Evolutionary conservation across 1,140 invertebrate genomes (phyloP), one percentile per base, ranked within the genome.

Genomic region (Contarinia nasturtii): DNA sequence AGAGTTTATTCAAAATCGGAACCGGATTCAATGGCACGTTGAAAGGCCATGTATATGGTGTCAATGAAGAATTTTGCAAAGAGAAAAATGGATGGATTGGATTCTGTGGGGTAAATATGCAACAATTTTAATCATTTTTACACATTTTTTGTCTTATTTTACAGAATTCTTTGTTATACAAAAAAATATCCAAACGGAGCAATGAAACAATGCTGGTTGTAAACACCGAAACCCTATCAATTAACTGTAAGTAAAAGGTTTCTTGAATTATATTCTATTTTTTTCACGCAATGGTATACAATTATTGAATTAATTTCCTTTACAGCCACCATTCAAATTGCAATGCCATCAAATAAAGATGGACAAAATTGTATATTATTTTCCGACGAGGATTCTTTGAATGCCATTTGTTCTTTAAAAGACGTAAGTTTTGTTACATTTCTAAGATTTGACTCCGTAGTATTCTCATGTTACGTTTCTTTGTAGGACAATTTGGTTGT

Each of bases 11-110:
- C 33, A 94, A 95, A 70, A 79, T 97, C 53, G 91, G 91, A 7
- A 88, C 88, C 52, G 91, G 92, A 17, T 93, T 89, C 66, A 81
- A 82, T 36, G 86, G 82, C 52, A 91, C 90, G 11, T 75, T 90
- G 50, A 85, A 82, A 68, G 88, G 87, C 22, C 82, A 87, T 62
- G 66, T 92, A 34, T 90, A 91, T 61, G 64, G 75, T 49, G 76
- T 80, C 55, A 86, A 86, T 61, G 70, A 77, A 38, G 80, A 88
- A 61, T 85, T 84, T 64, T 72, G 76, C 19, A 72, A 71, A 48
- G 80, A 84, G 49, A 71, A 76, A 55, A 73, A 68, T 51, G 83
- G 83, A 45, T 90, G 83, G 82, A 67, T 94, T 45, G 85, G 86
- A 19, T 87, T 75, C 72, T 86, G 84, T 60, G 77, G 76, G 67